Conservation (phyloP, 2,888 invertebrate genomes). For the Diaphora mendica region DNA sequence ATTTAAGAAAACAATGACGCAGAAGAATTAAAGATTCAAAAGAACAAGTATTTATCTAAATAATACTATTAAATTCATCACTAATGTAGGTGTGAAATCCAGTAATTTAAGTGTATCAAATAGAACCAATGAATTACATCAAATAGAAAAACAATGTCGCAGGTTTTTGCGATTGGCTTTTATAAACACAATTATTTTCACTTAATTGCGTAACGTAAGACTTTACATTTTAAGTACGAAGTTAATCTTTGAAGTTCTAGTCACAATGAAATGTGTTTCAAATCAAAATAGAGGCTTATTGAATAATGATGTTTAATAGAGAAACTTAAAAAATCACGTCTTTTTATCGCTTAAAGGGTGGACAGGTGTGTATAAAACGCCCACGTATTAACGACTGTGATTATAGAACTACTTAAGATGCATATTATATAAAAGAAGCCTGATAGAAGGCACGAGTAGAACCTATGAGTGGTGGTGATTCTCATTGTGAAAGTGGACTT, state of each 20-base stretch:
- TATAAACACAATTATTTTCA: neutral
- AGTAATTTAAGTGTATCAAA: neutral
- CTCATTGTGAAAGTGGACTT: no score
- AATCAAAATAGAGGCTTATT: neutral
- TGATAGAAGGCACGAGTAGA: no score
- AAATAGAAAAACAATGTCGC: neutral
- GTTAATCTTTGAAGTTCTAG: neutral
- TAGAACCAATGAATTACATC: neutral
- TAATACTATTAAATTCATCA: neutral
- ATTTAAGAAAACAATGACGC: no score
- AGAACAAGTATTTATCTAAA: neutral
- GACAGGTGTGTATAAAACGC: no score
- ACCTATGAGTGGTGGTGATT: no score
- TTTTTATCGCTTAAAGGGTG: no score
- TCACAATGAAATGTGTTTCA: neutral
- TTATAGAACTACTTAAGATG: no score
- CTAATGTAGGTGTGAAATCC: neutral
- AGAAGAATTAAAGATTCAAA: no score
- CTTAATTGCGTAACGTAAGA: neutral
- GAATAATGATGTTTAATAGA: neutral
- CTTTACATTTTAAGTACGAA: neutral
- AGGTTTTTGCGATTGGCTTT: neutral
- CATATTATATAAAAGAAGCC: no score
- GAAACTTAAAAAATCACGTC: no score
- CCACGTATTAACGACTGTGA: no score